Conservation (phyloP, 2,888 invertebrate genomes). For the Embidobia sp. region DNA sequence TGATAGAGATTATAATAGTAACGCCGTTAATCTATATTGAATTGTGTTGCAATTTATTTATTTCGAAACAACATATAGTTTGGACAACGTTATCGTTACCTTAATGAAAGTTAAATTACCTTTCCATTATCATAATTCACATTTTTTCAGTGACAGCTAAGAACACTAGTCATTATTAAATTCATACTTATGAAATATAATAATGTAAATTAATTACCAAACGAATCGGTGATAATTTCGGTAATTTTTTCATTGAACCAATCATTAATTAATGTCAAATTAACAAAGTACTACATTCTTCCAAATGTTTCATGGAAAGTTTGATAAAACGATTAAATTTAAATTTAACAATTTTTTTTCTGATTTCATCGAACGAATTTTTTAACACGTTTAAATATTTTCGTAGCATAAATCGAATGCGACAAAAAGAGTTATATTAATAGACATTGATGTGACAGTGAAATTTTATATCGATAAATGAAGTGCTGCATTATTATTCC, state of each 20-base stretch:
- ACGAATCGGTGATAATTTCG: neutral
- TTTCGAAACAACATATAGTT: constrained; percentile 20
- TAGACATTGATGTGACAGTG: constrained; percentile 6
- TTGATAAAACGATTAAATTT: no score
- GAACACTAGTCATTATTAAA: no score
- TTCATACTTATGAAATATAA: neutral
- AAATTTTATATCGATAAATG: constrained; percentile 30
- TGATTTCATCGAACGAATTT: no score
- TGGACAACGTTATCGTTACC: neutral
- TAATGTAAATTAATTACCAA: no score
- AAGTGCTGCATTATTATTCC: constrained; percentile 39
- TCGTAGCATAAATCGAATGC: no score
- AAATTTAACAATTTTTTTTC: no score
- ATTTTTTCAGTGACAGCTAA: neutral
- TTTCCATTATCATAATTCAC: neutral
- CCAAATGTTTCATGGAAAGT: neutral
- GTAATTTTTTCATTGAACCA: neutral
- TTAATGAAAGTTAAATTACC: constrained; percentile 25
- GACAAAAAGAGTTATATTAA: constrained; percentile 24
- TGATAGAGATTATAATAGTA: constrained; percentile 19
- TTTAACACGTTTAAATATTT: no score
- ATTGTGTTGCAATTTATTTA: constrained; percentile 20
- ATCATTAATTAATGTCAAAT: neutral
- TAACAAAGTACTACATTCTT: neutral
- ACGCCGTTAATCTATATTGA: constrained; percentile 19